Conservation (phyloP, 2,113 vertebrate species). For the Rissa tridactyla region DNA sequence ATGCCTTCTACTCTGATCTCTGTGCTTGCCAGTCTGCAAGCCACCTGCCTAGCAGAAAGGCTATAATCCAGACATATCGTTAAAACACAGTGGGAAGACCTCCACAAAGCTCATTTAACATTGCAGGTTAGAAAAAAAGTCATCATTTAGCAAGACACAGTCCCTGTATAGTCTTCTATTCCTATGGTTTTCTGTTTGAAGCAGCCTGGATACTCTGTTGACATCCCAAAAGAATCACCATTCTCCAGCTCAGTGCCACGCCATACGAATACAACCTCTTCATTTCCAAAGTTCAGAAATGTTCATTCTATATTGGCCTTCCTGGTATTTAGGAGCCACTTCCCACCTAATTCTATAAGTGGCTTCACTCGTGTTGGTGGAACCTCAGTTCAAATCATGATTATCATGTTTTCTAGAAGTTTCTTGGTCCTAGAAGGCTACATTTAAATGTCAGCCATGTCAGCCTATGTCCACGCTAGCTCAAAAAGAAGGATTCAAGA, state of each 20-base stretch:
- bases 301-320: background rate
- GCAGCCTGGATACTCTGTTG: background rate
- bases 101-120: background rate
- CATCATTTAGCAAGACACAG: background rate
- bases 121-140: background rate
- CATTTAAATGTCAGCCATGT: background rate
- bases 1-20: background rate
- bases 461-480: background rate
- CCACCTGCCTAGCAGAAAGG: background rate
- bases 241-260: background rate
- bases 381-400: background rate
- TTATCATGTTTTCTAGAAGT: rapidly evolving
- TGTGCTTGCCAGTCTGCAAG: background rate
- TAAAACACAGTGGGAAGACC: background rate
- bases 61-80: background rate
- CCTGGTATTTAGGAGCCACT: background rate
- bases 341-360: background rate
- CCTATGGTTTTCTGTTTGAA: background rate
- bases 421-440: background rate
- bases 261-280: background rate
- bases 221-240: background rate
- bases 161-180: background rate
- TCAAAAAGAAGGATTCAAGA: background rate
- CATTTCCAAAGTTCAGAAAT: background rate
- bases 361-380: background rate